A percentile compares a stretch with the other conserved stretches of the same genome.
Conservation (phyloP, 2,888 invertebrate genomes). For the Tachina grossa region DNA sequence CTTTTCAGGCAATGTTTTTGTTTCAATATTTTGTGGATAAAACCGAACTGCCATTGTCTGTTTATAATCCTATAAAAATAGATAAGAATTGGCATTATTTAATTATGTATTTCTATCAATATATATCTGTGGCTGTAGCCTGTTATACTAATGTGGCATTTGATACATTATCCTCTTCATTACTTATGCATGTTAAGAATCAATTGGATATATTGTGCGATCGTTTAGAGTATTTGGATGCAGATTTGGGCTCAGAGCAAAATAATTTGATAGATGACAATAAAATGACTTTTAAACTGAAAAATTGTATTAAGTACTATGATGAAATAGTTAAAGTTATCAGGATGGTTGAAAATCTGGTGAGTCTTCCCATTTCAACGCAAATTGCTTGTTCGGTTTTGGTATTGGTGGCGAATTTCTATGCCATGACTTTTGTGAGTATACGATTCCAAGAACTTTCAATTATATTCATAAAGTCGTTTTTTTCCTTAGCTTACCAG, state of each 20-base stretch:
- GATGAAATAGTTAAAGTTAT: constrained; percentile 72
- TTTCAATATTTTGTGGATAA: constrained; percentile 72
- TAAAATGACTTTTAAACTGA: constrained; percentile 72
- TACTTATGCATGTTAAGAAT: constrained; percentile 75
- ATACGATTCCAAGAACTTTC: not conserved
- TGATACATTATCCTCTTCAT: constrained; percentile 76
- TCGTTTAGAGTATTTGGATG: constrained; percentile 71
- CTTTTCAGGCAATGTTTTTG: constrained; percentile 70
- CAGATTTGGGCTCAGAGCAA: constrained; percentile 67
- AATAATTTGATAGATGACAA: constrained; percentile 8
- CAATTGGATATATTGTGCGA: constrained; percentile 77
- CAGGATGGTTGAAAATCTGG: constrained; percentile 72
- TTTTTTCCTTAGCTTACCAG: constrained; percentile 57
- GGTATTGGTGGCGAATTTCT: constrained; percentile 78
- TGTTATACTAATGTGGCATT: constrained; percentile 76
- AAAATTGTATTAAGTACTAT: constrained; percentile 74
- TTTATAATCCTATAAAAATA: constrained; percentile 74
- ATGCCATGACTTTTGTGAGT: constrained; percentile 77
- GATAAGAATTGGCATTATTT: constrained; percentile 67
- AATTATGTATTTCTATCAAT: constrained; percentile 74
- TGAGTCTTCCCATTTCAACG: constrained; percentile 76
- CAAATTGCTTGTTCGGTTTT: constrained; percentile 78
- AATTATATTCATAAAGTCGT: not conserved
- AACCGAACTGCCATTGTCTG: constrained; percentile 72
- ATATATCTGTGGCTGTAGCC: constrained; percentile 62